Base-by-base conservation (phyloP, 2,113 vertebrate genomes). In the Coturnix japonica region DNA sequence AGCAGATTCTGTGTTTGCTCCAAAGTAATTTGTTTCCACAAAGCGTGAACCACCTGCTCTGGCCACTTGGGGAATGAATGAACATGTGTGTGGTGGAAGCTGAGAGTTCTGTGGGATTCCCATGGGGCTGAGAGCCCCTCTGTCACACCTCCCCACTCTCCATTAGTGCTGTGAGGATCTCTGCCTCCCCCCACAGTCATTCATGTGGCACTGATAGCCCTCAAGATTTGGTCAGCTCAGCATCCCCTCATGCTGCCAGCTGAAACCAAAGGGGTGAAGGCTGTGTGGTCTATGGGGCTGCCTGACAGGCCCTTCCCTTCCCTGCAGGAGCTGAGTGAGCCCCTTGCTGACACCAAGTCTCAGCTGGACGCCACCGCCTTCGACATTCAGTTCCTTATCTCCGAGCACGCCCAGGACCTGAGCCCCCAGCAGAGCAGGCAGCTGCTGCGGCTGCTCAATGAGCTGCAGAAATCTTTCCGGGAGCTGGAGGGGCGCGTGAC, bases 351-450 rank as follows among this genome's bases (percentile, higher is more conserved):
- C 74, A 98, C 94, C 91, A 98, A 98, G 65, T 91, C 85, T 13
- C 97, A 99, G 73, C 98, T 99, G 25, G 98, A 97, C 6, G 30
- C 71, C 35, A 87, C 98, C 2, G 98, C 98, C 60, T 98, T 98
- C 6, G 98, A 98, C 86, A 93, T 98, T 86, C 99, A 99, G 96
- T 66, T 98, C 80, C 99, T 99, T 75, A 98, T 99, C 95, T 99
- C 99, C 0, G 98, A 99, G 97, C 98, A 98, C 1, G 98, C 98
- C 1, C 98, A 98, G 95, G 98, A 99, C 80, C 84, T 99, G 82
- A 97, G 91, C 13, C 98, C 98, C 4, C 98, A 98, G 91, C 98
- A 99, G 96, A 99, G 98, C 97, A 96, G 97, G 80, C 97, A 97
- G 88, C 97, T 99, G 47, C 97, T 99, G 80, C 96, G 97, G 86